A percentile compares a stretch with the other conserved stretches of the same genome.
phyloP scores from a whole-genome alignment of 2,797 vertebrate species.

The Enteromius viviparus region DNA sequence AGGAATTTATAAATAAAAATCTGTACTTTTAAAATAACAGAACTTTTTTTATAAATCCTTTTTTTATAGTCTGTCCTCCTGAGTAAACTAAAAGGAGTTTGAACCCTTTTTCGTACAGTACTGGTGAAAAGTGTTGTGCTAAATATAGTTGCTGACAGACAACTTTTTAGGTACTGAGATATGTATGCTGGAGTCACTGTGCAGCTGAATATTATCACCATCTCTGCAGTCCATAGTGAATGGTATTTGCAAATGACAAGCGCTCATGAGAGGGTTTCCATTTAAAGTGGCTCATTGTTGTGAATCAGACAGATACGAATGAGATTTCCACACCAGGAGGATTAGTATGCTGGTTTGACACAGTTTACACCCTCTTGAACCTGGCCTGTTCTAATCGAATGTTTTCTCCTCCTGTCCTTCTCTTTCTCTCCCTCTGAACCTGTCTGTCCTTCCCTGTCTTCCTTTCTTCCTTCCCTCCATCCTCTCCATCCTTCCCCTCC shows the following conservation, averaged over 20 bases:
- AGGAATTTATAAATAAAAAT: too few relatives aligned
- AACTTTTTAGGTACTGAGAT: slow-evolving; percentile 6
- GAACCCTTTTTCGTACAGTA: background rate
- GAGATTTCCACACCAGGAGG: slow-evolving; percentile 34
- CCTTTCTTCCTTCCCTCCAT: slow-evolving; percentile 76
- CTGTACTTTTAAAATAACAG: background rate
- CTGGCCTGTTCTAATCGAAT: slow-evolving; percentile 74
- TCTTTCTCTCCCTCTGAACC: slow-evolving; percentile 41
- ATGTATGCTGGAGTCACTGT: background rate
- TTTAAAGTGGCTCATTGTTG: slow-evolving; percentile 24
- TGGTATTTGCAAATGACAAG: slow-evolving; percentile 49
- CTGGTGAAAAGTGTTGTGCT: background rate
- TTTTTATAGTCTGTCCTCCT: background rate
- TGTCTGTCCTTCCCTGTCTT: slow-evolving; percentile 21
- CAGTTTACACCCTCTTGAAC: slow-evolving; percentile 44
- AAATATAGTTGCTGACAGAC: background rate
- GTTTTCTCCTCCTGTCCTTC: slow-evolving; percentile 72
- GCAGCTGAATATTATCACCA: background rate
- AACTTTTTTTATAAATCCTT: too few relatives aligned
- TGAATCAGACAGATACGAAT: slow-evolving; percentile 52
- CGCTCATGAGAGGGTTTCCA: slow-evolving; percentile 32
- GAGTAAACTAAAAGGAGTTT: background rate
- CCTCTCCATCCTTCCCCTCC: slow-evolving; percentile 59
- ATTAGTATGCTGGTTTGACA: slow-evolving; percentile 38
- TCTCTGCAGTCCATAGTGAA: slow-evolving; percentile 3